These are phyloP conservation scores for Aulostomus chinensis DNA, from an alignment of 2,797 vertebrate genomes.

Conservation along the genomic window DNA sequence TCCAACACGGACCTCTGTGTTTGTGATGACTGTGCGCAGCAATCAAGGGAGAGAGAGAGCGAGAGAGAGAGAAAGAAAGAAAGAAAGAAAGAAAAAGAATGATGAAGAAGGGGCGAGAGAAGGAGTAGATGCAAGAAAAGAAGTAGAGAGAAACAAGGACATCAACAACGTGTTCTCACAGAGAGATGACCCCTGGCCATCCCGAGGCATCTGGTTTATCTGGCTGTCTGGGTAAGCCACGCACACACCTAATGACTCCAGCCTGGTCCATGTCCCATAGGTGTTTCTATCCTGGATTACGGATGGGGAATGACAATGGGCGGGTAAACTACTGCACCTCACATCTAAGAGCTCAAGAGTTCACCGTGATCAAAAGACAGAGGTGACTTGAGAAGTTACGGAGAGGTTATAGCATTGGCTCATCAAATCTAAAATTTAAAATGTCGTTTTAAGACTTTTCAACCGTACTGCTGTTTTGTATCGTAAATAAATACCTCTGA, in stretches of 20 bases:
- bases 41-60: constrained; percentile 61
- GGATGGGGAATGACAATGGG: constrained; percentile 75
- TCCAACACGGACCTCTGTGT: constrained; percentile 63
- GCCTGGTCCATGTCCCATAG: constrained; percentile 68
- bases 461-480: no score
- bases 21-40: constrained; percentile 71
- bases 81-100: constrained; percentile 17
- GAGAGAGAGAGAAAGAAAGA: constrained; percentile 24
- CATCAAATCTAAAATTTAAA: no score
- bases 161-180: constrained; percentile 76
- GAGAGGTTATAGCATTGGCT: no score
- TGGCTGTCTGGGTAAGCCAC: constrained; percentile 77
- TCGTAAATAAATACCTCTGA: constrained; percentile 26
- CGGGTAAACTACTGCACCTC: constrained; percentile 59
- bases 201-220: constrained; percentile 83
- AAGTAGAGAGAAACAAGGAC: constrained; percentile 72
- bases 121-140: constrained; percentile 33
- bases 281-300: constrained; percentile 78
- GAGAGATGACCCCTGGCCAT: constrained; percentile 84
- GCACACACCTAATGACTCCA: constrained; percentile 79
- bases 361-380: constrained; percentile 40
- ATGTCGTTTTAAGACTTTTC: no score
- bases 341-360: constrained; percentile 46
- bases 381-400: no score
- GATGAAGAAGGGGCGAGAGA: constrained; percentile 35